Evolutionary conservation across 2,888 invertebrate species (phyloP), one percentile per base, ranked within the genome.

Genomic region (Tetropium fuscum): DNA sequence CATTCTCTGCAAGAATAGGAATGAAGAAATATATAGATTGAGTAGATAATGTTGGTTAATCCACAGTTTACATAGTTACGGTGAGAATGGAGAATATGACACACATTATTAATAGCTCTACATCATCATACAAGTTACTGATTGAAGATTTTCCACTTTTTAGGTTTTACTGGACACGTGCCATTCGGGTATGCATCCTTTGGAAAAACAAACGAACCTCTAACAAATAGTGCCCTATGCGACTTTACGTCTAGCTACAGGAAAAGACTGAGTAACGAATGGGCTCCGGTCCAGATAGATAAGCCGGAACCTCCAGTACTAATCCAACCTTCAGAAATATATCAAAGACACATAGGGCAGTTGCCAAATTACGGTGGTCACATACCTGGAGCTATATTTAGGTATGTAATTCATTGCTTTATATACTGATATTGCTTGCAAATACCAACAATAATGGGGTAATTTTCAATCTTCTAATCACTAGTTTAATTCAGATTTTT

Each of bases 311-410:
- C 84, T n/a, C 85, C 84, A 0, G 72, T 83, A 11, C 64, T 82
- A n/a, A 81, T 83, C 40, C 82, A 83, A 66, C 82, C 84, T 1
- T 77, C 88, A 7, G 86, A 89, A 75, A 87, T 93, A 62, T 93
- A 93, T 75, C 90, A 89, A 75, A 87, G 87, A 61, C 88, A 90
- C 69, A 85, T 89, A 27, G 91, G 92, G 3, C 86, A 92, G 83
- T 77, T 91, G 67, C 92, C 93, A 1, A 90, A 88, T 79, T 93
- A 93, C 79, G 86, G 87, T 1, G 93, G 92, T 0, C 92, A 93
- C 74, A 89, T 93, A 49, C 93, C 92, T 0, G 93, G 93, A 11
- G 85, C 84, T 56, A 82, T 85, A 70, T 92, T 90, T 81, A 88
- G 90, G 89, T 89, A 68, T 7, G 11, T 8, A 36, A 19, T 25